phyloP scores from a whole-genome alignment of 2,888 invertebrate species.

The Scotopteryx bipunctaria region DNA sequence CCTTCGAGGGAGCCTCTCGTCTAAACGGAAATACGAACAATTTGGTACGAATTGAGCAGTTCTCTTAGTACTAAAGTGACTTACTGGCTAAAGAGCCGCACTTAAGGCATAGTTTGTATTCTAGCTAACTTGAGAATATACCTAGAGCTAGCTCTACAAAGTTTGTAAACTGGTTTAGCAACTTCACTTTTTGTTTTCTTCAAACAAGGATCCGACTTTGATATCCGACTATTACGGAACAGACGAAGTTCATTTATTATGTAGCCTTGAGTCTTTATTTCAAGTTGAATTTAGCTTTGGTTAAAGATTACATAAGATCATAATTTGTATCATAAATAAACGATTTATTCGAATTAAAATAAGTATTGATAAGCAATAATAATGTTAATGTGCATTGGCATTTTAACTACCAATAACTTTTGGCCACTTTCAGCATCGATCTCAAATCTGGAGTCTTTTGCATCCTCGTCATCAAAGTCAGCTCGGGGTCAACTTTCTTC shows the following conservation, averaged over 20 bases:
- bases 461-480: slow-evolving; percentile 30
- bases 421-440: slow-evolving; percentile 31
- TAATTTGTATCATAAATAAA: too few species aligned
- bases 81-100: slow-evolving; percentile 36
- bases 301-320: too few species aligned
- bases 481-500: slow-evolving; percentile 46
- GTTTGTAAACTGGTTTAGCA: background rate
- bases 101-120: slow-evolving; percentile 36
- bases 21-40: slow-evolving; percentile 66
- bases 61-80: slow-evolving; percentile 44
- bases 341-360: too few species aligned
- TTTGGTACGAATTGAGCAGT: slow-evolving; percentile 63
- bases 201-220: background rate
- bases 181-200: background rate
- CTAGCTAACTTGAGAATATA: slow-evolving; percentile 26
- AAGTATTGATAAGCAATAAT: too few species aligned
- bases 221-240: background rate
- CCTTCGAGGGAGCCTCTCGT: slow-evolving; percentile 64
- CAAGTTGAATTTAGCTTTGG: too few species aligned
- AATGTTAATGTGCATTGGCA: background rate
- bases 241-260: background rate
- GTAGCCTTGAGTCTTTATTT: background rate
- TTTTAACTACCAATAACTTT: background rate
- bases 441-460: slow-evolving; percentile 25
- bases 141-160: slow-evolving; percentile 7